Conservation (phyloP, 2,888 invertebrate species). For the Melanchra persicariae region DNA sequence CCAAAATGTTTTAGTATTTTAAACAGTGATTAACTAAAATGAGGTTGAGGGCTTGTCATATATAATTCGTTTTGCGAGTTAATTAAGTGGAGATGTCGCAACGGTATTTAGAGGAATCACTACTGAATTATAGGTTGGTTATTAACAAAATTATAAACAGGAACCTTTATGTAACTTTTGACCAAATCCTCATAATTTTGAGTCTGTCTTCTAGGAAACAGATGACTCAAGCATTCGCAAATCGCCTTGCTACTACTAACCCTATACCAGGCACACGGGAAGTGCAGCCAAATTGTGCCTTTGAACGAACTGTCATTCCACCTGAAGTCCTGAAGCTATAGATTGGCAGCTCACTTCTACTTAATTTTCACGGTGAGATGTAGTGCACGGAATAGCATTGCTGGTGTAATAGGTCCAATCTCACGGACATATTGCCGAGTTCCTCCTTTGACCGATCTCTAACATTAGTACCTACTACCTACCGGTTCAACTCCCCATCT, state of each 20-base stretch:
- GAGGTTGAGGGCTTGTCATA: conserved; percentile 5
- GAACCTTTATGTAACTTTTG: background rate
- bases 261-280: too few relatives aligned
- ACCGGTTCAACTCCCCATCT: conserved; percentile 20
- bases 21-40: conserved; percentile 26
- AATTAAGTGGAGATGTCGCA: background rate
- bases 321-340: too few relatives aligned
- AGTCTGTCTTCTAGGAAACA: background rate
- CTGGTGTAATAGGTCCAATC: too few relatives aligned
- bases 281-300: background rate
- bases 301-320: conserved; percentile 27
- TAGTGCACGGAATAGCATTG: too few relatives aligned
- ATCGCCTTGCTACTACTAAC: too few relatives aligned
- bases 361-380: too few relatives aligned
- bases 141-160: background rate
- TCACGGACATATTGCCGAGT: too few relatives aligned
- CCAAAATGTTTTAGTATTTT: conserved; percentile 12
- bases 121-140: too few relatives aligned
- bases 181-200: background rate
- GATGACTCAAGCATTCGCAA: too few relatives aligned
- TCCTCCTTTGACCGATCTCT: conserved; percentile 15
- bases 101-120: background rate
- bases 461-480: conserved; percentile 12
- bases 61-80: background rate
- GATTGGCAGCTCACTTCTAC: too few relatives aligned